Evolutionary conservation across 2,888 invertebrate genomes (phyloP).

Genomic region (Neoascia interrupta): DNA sequence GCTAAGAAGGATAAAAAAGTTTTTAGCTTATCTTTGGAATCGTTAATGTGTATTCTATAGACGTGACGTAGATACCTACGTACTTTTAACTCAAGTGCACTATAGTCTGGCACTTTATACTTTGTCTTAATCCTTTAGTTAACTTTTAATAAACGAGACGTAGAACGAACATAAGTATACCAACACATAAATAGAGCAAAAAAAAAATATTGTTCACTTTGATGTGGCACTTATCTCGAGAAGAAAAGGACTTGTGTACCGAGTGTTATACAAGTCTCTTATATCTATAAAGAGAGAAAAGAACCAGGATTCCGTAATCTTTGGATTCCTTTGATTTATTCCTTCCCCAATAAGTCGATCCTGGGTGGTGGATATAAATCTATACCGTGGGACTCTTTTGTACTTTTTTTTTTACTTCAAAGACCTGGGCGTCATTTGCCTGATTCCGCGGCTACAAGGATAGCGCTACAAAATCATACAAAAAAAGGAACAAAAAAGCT

Average conservation of each 20-base stretch:
- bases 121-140: constrained; percentile 53
- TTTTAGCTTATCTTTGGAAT: constrained; percentile 54
- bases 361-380: constrained; percentile 39
- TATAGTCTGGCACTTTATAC: constrained; percentile 21
- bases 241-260: neutral
- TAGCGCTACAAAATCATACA: constrained; percentile 8
- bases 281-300: too few relatives aligned
- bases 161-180: neutral
- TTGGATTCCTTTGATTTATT: constrained; percentile 52
- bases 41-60: constrained; percentile 58
- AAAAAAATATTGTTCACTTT: constrained; percentile 43
- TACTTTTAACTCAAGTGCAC: neutral
- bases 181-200: too few relatives aligned
- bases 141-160: constrained; percentile 31
- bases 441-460: constrained; percentile 11
- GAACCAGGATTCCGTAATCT: constrained; percentile 19
- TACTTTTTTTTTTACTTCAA: constrained; percentile 44
- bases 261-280: too few relatives aligned
- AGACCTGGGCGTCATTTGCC: constrained; percentile 39
- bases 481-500: constrained; percentile 26
- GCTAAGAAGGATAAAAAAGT: constrained; percentile 26
- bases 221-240: constrained; percentile 41
- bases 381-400: constrained; percentile 53
- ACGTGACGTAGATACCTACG: too few relatives aligned
- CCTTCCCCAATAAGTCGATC: constrained; percentile 53